Evolutionary conservation across 2,797 vertebrate genomes (phyloP).

Genomic region (Amblyopsis hoosieri): DNA sequence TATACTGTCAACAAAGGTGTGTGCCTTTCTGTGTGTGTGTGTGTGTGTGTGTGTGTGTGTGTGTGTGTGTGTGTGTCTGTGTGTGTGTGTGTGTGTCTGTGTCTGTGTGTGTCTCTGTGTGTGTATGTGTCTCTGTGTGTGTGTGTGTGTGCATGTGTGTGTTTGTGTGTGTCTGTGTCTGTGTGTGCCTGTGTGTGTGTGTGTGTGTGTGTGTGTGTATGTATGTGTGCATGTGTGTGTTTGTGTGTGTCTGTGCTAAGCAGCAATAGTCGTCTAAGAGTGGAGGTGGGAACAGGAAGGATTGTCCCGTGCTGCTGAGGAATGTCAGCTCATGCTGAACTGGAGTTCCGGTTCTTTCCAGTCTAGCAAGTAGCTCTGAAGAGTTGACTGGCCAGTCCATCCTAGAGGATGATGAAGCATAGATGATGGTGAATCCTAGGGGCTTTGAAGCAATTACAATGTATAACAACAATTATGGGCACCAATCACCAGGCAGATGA

Average conservation of each 20-base stretch:
- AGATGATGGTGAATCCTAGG: too few relatives aligned
- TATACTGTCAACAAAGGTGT: too few relatives aligned
- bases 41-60: too few relatives aligned
- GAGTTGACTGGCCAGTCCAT: background rate
- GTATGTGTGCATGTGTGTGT: slow-evolving; percentile 11
- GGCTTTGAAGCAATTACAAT: too few relatives aligned
- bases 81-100: too few relatives aligned
- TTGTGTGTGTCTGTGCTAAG: slow-evolving; percentile 10
- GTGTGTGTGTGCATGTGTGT: slow-evolving; percentile 22
- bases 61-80: too few relatives aligned
- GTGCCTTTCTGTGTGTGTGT: too few relatives aligned
- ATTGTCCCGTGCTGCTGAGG: slow-evolving; percentile 44
- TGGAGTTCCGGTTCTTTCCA: slow-evolving; percentile 9
- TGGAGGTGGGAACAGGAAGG: slow-evolving; percentile 32
- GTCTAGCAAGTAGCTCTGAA: background rate
- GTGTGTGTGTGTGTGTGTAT: slow-evolving; percentile 9
- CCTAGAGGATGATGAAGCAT: too few relatives aligned
- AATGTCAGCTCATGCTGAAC: slow-evolving; percentile 35
- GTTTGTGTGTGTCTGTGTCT: slow-evolving; percentile 26
- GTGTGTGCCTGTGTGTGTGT: slow-evolving; percentile 1
- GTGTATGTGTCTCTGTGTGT: too few relatives aligned
- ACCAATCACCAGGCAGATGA: too few relatives aligned
- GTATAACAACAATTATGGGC: too few relatives aligned
- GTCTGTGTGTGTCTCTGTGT: too few relatives aligned
- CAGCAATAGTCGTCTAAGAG: slow-evolving; percentile 28